These are phyloP conservation scores for Bostrychus sinensis DNA, from an alignment of 2,113 vertebrate species.

Conservation along the genomic window DNA sequence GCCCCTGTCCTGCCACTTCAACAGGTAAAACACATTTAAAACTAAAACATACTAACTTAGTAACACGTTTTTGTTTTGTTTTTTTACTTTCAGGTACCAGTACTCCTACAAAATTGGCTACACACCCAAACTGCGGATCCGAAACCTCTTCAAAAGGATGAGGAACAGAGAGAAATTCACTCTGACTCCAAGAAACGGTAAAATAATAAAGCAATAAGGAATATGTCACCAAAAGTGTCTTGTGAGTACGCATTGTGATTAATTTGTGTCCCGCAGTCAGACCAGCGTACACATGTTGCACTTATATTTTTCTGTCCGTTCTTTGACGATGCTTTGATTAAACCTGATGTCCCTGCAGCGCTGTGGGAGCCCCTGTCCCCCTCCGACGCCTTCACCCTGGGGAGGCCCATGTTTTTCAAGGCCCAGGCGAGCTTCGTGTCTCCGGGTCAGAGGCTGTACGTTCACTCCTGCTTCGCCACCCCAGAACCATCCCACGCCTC, in stretches of 20 bases:
- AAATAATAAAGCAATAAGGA: not conserved
- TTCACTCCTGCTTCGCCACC: conserved; percentile 69
- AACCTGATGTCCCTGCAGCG: conserved; percentile 64
- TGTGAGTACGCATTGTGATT: too few species aligned
- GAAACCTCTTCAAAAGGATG: conserved; percentile 54
- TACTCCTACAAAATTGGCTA: conserved; percentile 77
- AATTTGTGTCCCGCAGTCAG: too few species aligned
- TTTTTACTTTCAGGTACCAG: conserved; percentile 63
- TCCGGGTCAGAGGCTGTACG: conserved; percentile 59
- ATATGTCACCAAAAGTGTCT: too few species aligned
- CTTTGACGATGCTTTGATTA: too few species aligned
- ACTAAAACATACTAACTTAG: not conserved
- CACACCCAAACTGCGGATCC: conserved; percentile 46
- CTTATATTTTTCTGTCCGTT: too few species aligned
- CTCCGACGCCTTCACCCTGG: conserved; percentile 44
- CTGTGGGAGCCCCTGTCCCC: conserved; percentile 64
- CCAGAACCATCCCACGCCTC: conserved; percentile 46
- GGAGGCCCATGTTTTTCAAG: conserved; percentile 74
- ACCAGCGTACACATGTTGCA: too few species aligned
- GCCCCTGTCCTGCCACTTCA: conserved; percentile 68
- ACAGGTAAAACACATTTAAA: conserved; percentile 58
- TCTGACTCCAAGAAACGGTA: conserved; percentile 72
- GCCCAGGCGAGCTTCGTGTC: conserved; percentile 41
- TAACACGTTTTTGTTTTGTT: not conserved
- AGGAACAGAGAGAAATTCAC: conserved; percentile 44